Percentiles rank a stretch among this genome's conserved stretches.
Evolutionary conservation across 2,888 invertebrate species (phyloP).

Genomic region (Drosophila buzzatii): DNA sequence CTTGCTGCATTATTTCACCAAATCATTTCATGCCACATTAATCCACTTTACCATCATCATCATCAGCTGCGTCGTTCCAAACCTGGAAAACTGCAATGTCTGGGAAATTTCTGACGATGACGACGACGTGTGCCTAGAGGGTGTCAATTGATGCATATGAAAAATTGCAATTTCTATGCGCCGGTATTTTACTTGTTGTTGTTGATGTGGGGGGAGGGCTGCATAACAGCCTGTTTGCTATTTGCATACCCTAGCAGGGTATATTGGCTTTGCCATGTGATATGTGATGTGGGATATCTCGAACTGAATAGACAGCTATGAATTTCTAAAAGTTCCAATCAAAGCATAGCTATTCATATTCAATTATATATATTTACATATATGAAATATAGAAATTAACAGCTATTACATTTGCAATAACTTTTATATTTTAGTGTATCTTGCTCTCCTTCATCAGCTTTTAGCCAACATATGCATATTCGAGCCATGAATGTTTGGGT

Average conservation of each 20-base stretch:
- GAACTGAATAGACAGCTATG: too few species aligned
- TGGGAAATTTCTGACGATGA: conserved; percentile 68
- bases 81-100: conserved; percentile 46
- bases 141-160: conserved; percentile 83
- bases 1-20: conserved; percentile 61
- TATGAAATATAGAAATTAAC: background rate
- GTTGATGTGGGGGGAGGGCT: conserved; percentile 30
- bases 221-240: conserved; percentile 24
- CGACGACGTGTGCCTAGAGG: conserved; percentile 78
- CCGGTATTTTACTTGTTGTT: conserved; percentile 39
- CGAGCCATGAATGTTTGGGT: conserved; percentile 49
- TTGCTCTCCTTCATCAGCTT: background rate
- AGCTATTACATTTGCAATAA: background rate
- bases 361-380: background rate
- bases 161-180: conserved; percentile 71
- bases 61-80: conserved; percentile 40
- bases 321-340: background rate
- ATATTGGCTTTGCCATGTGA: background rate
- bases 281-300: background rate
- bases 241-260: conserved; percentile 21
- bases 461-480: conserved; percentile 47
- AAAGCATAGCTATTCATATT: background rate
- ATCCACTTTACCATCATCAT: conserved; percentile 64
- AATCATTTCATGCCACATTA: conserved; percentile 67
- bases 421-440: background rate